Percentiles rank a stretch among this genome's conserved stretches.
These are phyloP conservation scores for Pharmacophagus antenor DNA, from an alignment of 2,888 invertebrate genomes.

Conservation along the genomic window DNA sequence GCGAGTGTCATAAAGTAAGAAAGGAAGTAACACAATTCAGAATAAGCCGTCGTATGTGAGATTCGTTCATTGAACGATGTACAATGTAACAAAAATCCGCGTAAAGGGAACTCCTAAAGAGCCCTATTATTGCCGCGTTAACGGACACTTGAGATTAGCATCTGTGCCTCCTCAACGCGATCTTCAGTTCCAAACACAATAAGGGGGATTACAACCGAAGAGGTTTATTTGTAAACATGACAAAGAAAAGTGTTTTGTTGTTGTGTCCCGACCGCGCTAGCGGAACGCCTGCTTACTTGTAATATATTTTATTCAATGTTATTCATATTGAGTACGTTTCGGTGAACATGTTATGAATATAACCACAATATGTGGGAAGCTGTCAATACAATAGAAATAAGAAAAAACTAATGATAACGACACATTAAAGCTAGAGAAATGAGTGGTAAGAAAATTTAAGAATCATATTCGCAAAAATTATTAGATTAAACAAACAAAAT, in stretches of 20 bases:
- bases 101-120: constrained; percentile 66
- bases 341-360: constrained; percentile 63
- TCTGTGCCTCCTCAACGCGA: constrained; percentile 70
- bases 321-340: constrained; percentile 64
- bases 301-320: constrained; percentile 71
- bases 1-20: constrained; percentile 34
- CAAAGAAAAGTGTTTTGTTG: constrained; percentile 68
- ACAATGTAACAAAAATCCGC: constrained; percentile 56
- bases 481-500: too few species aligned
- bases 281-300: constrained; percentile 57
- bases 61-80: constrained; percentile 56
- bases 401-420: constrained; percentile 13
- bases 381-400: constrained; percentile 45
- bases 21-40: constrained; percentile 68
- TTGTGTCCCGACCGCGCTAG: constrained; percentile 59
- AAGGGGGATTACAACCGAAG: constrained; percentile 70
- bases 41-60: constrained; percentile 51
- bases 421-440: constrained; percentile 1
- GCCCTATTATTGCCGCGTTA: constrained; percentile 74
- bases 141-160: constrained; percentile 81
- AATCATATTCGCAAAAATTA: too few species aligned
- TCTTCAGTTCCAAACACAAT: constrained; percentile 74
- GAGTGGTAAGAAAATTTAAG: too few species aligned
- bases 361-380: constrained; percentile 45
- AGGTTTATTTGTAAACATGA: constrained; percentile 80